A percentile compares a stretch with the other conserved stretches of the same genome.
phyloP scores from a whole-genome alignment of 2,888 invertebrate genomes.

The Leptinotarsa juncta region DNA sequence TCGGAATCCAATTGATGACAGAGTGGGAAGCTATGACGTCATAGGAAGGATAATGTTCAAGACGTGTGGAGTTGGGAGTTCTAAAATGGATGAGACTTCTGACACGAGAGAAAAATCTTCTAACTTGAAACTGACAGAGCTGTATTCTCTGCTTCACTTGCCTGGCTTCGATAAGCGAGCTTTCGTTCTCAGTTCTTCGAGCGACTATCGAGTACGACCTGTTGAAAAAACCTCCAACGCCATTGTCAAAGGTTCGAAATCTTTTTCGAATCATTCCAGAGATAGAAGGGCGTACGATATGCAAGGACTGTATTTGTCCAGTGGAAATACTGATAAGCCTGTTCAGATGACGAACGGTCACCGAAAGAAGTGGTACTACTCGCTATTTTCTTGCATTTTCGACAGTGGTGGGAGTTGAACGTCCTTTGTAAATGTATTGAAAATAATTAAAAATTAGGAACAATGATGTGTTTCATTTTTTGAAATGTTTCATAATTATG shows the following conservation, averaged over 20 bases:
- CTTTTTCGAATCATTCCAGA: constrained; percentile 5
- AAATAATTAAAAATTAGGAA: not conserved
- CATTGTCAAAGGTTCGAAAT: constrained; percentile 25
- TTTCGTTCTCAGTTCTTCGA: not conserved
- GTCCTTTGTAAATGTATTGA: not conserved
- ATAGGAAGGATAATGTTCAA: constrained; percentile 44
- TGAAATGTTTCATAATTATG: not conserved
- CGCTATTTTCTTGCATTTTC: constrained; percentile 24
- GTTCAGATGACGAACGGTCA: constrained; percentile 3
- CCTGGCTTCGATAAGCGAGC: not conserved
- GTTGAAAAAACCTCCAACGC: constrained; percentile 10
- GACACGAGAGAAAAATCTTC: not conserved
- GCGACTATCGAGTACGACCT: constrained; percentile 3
- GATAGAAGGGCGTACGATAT: constrained; percentile 19
- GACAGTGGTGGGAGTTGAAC: not conserved
- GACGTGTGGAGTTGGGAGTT: constrained; percentile 28
- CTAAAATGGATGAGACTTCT: not conserved
- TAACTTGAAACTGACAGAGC: constrained; percentile 14
- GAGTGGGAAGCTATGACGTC: too few relatives aligned
- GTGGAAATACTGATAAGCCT: constrained; percentile 18
- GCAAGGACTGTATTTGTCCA: constrained; percentile 27
- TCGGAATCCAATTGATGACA: too few relatives aligned
- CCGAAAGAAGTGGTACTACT: constrained; percentile 28
- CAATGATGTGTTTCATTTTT: not conserved
- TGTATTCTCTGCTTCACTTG: constrained; percentile 29